phyloP scores from a whole-genome alignment of 2,113 vertebrate genomes.

The Saguinus imperator region DNA sequence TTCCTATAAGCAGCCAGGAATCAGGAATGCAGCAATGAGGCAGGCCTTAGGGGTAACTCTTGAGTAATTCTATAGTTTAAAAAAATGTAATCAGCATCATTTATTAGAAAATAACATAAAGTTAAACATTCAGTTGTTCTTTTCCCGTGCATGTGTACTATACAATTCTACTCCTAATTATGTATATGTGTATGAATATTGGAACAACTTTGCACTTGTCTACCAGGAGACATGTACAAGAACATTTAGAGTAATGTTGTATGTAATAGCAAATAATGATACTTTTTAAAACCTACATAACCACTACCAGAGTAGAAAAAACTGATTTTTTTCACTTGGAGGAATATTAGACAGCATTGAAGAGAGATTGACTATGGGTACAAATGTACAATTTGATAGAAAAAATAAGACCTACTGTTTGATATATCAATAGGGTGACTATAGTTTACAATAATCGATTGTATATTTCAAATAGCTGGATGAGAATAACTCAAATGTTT shows the following conservation, averaged over 20 bases:
- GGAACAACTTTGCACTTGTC: not conserved
- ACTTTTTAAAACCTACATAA: not conserved
- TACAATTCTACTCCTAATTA: not conserved
- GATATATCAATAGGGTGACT: not conserved
- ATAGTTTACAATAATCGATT: not conserved
- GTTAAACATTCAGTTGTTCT: slow-evolving; percentile 1
- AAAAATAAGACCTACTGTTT: not conserved
- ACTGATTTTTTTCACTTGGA: not conserved
- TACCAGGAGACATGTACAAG: not conserved
- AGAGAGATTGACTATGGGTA: not conserved
- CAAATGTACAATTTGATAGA: not conserved
- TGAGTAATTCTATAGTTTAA: not conserved
- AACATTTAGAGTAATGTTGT: not conserved
- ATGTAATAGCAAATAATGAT: not conserved
- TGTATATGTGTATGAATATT: too few species aligned
- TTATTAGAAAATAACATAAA: slow-evolving; percentile 47
- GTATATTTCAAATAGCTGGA: not conserved
- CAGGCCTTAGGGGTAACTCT: not conserved
- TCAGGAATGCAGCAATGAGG: not conserved
- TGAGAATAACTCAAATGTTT: not conserved
- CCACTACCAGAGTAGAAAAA: not conserved
- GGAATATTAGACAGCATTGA: not conserved
- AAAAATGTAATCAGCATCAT: slow-evolving; percentile 9
- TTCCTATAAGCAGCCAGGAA: slow-evolving; percentile 23
- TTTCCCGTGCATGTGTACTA: not conserved